phyloP scores from a whole-genome alignment of 2,113 vertebrate genomes.

The Cyanoderma ruficeps region DNA sequence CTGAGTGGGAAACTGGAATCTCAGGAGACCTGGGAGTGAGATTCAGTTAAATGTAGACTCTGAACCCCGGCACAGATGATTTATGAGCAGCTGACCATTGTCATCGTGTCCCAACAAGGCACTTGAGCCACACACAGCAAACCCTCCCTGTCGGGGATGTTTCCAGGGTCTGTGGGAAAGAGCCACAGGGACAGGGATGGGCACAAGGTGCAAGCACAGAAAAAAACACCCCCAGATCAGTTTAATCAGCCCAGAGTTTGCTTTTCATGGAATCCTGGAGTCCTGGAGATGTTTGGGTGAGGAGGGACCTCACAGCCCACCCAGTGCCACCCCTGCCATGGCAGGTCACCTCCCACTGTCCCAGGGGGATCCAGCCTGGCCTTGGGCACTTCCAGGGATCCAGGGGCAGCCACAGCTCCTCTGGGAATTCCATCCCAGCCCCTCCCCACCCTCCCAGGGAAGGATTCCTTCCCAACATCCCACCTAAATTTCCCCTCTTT shows the following conservation, averaged over 20 bases:
- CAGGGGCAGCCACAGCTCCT: background rate
- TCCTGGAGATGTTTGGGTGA: background rate
- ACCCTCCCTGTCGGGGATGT: background rate
- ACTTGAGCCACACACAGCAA: background rate
- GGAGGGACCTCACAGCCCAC: background rate
- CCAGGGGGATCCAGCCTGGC: rapidly evolving
- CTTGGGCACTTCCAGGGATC: background rate
- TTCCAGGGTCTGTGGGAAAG: background rate
- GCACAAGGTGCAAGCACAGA: background rate
- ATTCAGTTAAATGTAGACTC: background rate
- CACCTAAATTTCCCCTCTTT: background rate
- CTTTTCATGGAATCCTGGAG: background rate
- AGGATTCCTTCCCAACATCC: background rate
- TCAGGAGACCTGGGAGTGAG: background rate
- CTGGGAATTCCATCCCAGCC: background rate
- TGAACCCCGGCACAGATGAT: background rate
- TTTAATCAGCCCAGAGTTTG: background rate
- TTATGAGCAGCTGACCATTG: background rate
- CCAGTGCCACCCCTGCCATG: background rate
- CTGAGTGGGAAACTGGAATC: background rate
- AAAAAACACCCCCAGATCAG: background rate
- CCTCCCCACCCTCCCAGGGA: rapidly evolving
- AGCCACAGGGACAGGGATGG: background rate
- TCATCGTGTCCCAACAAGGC: background rate
- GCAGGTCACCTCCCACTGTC: background rate